A percentile compares a stretch with the other conserved stretches of the same genome.
phyloP scores from a whole-genome alignment of 2,113 vertebrate species.

The Bos indicus region DNA sequence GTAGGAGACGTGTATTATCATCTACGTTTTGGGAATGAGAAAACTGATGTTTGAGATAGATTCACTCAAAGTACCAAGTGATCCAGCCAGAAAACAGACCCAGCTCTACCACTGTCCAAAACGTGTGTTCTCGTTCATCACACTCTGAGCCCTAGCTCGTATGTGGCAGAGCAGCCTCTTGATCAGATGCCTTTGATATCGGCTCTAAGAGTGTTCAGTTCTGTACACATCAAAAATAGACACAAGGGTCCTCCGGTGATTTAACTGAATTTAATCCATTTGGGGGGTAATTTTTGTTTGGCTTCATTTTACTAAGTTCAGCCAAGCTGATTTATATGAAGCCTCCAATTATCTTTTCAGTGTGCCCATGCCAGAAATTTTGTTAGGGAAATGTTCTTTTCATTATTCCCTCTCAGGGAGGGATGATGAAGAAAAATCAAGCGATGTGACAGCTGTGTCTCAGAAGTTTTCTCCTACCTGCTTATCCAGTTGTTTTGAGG shows the following conservation, averaged over 20 bases:
- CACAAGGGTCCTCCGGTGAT: neutral
- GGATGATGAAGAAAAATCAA: slow-evolving; percentile 42
- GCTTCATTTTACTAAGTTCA: slow-evolving; percentile 48
- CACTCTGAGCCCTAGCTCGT: neutral
- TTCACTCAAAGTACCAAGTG: neutral
- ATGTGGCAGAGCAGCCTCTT: neutral
- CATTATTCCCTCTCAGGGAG: slow-evolving; percentile 7
- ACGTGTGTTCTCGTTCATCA: neutral
- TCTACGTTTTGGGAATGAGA: neutral
- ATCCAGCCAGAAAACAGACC: neutral
- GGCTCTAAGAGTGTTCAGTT: neutral
- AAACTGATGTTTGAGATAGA: neutral
- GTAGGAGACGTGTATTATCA: neutral
- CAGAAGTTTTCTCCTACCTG: slow-evolving; percentile 36
- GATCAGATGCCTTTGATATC: neutral
- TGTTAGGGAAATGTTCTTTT: slow-evolving; percentile 46
- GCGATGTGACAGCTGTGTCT: neutral
- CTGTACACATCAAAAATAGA: neutral
- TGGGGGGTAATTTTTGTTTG: slow-evolving; percentile 55
- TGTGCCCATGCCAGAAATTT: slow-evolving; percentile 23
- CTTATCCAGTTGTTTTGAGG: slow-evolving; percentile 44
- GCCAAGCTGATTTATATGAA: slow-evolving; percentile 56
- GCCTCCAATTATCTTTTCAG: slow-evolving; percentile 56
- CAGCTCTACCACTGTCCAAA: neutral
- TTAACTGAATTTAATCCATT: slow-evolving; percentile 28